Evolutionary conservation across 2,888 invertebrate genomes (phyloP), one percentile per base, ranked within the genome.

Genomic region (Augiades crinisus): DNA sequence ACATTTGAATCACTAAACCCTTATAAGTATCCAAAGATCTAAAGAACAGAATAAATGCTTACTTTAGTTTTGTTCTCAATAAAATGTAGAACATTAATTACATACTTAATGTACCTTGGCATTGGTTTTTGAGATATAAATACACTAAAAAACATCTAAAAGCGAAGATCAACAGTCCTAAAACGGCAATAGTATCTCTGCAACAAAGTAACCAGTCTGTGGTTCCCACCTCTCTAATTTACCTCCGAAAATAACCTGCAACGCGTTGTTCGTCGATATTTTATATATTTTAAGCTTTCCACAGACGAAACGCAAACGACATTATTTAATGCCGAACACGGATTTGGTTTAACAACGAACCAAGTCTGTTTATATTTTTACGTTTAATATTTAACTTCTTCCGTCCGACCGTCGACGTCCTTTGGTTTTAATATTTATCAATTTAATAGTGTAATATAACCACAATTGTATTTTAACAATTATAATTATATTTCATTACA

Each of bases 161-260:
- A 12, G 12, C 12, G 12, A 12, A 0, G 30, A 21, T 19, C 12
- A 31, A 31, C 14, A 3, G 7, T 16, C 10, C 2, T 12, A 30
- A 30, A 21, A 37, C n/a, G n/a, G n/a, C n/a, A 21, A 33, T 10
- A 19, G 37, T 12, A 19, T 33, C 5, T n/a, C 33, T 34, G 45
- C 19, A 50, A 36, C 36, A 27, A 36, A 36, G 36, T 58, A 41
- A 24, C 57, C 37, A 33, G 33, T 62, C 60, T 65, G 55, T 30
- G 59, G 36, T 51, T 21, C 70, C 70, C 70, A 54, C 47, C 27
- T 27, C 37, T 62, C 56, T 69, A 63, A 60, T 60, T 57, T 59
- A 60, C 60, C 63, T 64, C 75, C 70, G 61, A 75, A 82, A 79
- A 84, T 84, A 84, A 63, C 66, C 52, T 38, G 55, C n/a, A n/a